phyloP scores from a whole-genome alignment of 2,113 vertebrate genomes.

The Plecturocebus donacophilus region DNA sequence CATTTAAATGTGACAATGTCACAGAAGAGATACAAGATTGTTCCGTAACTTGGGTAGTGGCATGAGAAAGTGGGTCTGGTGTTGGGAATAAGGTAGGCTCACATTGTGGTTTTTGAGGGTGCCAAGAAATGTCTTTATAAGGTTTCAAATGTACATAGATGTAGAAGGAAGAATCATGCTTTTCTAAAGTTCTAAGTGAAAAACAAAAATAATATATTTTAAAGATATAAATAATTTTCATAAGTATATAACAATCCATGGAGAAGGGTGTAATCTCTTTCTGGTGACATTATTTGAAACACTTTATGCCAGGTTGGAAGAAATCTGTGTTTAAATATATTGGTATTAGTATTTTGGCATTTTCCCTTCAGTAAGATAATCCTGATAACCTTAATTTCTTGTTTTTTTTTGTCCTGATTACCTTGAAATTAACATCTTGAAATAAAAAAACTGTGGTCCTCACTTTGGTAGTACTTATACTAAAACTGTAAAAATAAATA shows the following conservation, averaged over 20 bases:
- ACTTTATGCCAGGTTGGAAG: neutral
- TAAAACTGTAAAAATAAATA: too few species aligned
- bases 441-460: neutral
- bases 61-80: neutral
- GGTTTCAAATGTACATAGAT: neutral
- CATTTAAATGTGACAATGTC: too few species aligned
- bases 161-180: neutral
- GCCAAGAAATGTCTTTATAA: neutral
- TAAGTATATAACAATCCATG: too few species aligned
- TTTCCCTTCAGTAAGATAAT: neutral
- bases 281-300: neutral
- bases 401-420: neutral
- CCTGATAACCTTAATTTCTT: neutral
- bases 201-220: neutral
- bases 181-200: neutral
- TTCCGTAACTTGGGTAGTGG: neutral
- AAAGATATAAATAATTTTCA: neutral
- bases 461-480: too few species aligned
- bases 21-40: neutral
- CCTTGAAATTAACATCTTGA: neutral
- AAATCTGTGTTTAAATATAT: neutral
- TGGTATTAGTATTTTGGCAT: neutral
- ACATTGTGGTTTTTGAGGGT: neutral
- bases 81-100: neutral
- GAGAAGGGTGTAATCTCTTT: neutral